These are phyloP conservation scores for Emesis furor DNA, from an alignment of 2,888 invertebrate species.

Conservation along the genomic window DNA sequence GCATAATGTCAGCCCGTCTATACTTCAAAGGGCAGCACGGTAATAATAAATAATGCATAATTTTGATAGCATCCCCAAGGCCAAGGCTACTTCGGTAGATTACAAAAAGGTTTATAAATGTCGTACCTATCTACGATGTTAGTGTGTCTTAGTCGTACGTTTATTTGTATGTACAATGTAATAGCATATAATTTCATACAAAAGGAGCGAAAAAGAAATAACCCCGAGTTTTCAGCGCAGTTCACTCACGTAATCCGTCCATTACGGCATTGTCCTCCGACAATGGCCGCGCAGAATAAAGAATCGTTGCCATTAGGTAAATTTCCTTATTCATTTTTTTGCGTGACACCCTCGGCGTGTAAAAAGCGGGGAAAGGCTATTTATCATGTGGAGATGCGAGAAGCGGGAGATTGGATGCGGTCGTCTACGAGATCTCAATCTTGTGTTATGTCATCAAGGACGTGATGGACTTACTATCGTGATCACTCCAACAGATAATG, in stretches of 20 bases:
- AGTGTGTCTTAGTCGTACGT: background rate
- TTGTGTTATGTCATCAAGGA: slow-evolving; percentile 77
- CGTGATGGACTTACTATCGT: background rate
- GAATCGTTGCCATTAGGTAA: slow-evolving; percentile 92
- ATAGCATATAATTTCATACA: slow-evolving; percentile 43
- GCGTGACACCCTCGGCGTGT: slow-evolving; percentile 88
- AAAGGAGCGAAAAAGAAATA: slow-evolving; percentile 78
- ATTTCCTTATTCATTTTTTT: slow-evolving; percentile 92
- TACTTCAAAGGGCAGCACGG: too few relatives aligned
- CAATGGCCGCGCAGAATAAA: slow-evolving; percentile 90
- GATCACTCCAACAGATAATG: slow-evolving; percentile 2
- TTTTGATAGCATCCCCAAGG: too few relatives aligned
- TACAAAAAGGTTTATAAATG: background rate
- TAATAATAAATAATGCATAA: too few relatives aligned
- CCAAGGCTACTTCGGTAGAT: background rate
- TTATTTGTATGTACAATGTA: background rate
- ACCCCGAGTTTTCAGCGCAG: slow-evolving; percentile 80
- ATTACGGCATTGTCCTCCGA: slow-evolving; percentile 90
- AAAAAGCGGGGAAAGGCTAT: slow-evolving; percentile 87
- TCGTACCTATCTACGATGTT: background rate
- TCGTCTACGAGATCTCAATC: slow-evolving; percentile 86
- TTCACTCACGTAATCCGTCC: slow-evolving; percentile 90
- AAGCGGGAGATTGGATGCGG: slow-evolving; percentile 58
- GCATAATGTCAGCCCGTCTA: too few relatives aligned
- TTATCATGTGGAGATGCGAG: slow-evolving; percentile 85